Evolutionary conservation across 2,113 vertebrate genomes (phyloP).

Genomic region (Anthoscopus minutus): DNA sequence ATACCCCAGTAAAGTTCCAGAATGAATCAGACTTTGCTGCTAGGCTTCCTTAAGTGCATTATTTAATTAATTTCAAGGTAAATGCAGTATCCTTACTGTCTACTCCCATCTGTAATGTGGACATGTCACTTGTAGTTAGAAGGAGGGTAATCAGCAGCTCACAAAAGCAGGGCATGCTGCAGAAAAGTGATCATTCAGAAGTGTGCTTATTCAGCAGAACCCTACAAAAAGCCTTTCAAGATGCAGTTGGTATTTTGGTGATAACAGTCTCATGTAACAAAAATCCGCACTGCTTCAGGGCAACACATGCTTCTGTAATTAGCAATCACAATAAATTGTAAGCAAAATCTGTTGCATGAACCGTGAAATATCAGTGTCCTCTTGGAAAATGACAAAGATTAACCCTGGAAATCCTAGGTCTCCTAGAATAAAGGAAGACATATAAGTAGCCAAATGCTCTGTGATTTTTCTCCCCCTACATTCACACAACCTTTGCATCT

Average conservation of each 20-base stretch:
- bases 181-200: background rate
- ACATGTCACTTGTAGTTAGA: background rate
- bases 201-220: slow-evolving; percentile 37
- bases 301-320: background rate
- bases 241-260: slow-evolving; percentile 13
- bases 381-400: background rate
- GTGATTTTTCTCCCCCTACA: background rate
- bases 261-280: slow-evolving; percentile 16
- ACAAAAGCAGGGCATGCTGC: background rate
- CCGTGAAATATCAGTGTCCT: background rate
- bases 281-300: slow-evolving; percentile 30
- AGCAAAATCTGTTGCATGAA: slow-evolving; percentile 33
- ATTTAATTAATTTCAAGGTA: background rate
- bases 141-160: background rate
- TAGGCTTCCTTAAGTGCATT: background rate
- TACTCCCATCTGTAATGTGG: background rate
- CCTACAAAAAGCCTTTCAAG: slow-evolving; percentile 34
- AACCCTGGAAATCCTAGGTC: background rate
- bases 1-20: background rate
- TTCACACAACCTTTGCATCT: background rate
- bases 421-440: background rate
- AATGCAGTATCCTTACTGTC: background rate
- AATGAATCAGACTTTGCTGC: background rate
- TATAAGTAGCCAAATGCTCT: background rate
- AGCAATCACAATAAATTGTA: background rate